Evolutionary conservation across 2,113 vertebrate species (phyloP), one percentile per base, ranked within the genome.

Genomic region (Lontra canadensis): DNA sequence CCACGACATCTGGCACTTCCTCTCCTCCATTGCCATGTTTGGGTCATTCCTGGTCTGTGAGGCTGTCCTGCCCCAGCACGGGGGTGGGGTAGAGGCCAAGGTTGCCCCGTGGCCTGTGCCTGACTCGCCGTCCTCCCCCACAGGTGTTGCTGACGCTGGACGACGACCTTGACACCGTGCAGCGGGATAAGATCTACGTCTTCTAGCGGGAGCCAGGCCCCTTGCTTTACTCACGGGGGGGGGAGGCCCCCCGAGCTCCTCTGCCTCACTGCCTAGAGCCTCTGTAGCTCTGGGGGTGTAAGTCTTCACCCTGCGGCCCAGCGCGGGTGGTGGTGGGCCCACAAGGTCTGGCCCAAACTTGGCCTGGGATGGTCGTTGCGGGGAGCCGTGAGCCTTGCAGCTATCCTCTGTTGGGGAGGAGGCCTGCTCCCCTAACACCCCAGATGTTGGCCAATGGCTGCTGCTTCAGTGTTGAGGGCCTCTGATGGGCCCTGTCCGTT

Each of bases 1-100:
- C 98, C 99, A 99, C 0, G 99, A 99, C 98, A 99, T 99, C 98
- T 99, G 99, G 99, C 99, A 99, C 99, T 99, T 99, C 97, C 99
- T 99, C 71, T 99, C 99, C 49, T 99, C 99, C 97, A 99, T 99
- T 7, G 99, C 99, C 97, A 99, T 99, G 99, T 99, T 99, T 31
- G 99, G 99, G 85, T 99, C 99, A 79, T 99, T 99, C 98, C 98
- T 99, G 99, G 99, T 99, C 98, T 42, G 99, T 86, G 10, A 13
- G 69, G 3, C 26, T 7, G 23, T 9, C 9, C 49, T 42, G 71
- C 92, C 57, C 4, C 1, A 36, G 44, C 42, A 1, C 25, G 74
- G 59, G 78, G 61, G 29, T 55, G 15, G 55, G 0, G 71, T 25
- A 2, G 71, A 12, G 87, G 42, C 2, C 2, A 25, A 18, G 6